These are phyloP conservation scores for Proterorhinus semilunaris DNA, from an alignment of 2,113 vertebrate genomes.

Conservation along the genomic window DNA sequence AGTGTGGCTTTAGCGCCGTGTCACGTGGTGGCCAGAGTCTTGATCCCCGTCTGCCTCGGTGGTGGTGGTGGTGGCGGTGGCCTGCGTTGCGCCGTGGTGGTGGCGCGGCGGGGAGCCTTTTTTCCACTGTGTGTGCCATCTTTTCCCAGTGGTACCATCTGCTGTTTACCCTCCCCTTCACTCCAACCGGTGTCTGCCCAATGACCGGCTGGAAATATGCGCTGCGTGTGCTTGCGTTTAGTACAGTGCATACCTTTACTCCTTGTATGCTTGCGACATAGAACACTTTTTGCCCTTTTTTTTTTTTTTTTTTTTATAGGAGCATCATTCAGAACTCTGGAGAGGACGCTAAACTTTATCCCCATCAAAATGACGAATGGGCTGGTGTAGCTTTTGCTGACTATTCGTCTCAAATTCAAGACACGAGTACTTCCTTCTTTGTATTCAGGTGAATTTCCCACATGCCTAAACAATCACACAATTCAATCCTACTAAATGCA, in stretches of 20 bases:
- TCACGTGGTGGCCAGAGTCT: conserved; percentile 52
- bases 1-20: conserved; percentile 46
- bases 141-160: conserved; percentile 77
- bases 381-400: conserved; percentile 81
- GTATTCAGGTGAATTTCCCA: conserved; percentile 83
- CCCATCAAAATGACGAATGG: conserved; percentile 84
- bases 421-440: conserved; percentile 77
- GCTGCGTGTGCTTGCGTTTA: conserved; percentile 28
- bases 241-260: conserved; percentile 16
- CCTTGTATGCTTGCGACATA: not conserved
- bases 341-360: conserved; percentile 72
- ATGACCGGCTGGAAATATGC: conserved; percentile 62
- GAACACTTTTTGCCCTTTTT: too few species aligned
- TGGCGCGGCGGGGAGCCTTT: conserved; percentile 61
- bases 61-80: conserved; percentile 28
- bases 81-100: conserved; percentile 21
- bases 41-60: conserved; percentile 57
- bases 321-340: conserved; percentile 80
- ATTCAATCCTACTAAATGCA: not conserved
- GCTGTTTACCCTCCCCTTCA: conserved; percentile 71
- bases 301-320: conserved; percentile 71
- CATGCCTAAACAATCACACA: not conserved
- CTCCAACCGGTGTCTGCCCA: conserved; percentile 65
- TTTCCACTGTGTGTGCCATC: conserved; percentile 74
- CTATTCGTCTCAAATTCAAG: conserved; percentile 75